A percentile compares a stretch with the other conserved stretches of the same genome.
These are phyloP conservation scores for Sympetrum striolatum DNA, from an alignment of 2,888 invertebrate species.

Conservation along the genomic window DNA sequence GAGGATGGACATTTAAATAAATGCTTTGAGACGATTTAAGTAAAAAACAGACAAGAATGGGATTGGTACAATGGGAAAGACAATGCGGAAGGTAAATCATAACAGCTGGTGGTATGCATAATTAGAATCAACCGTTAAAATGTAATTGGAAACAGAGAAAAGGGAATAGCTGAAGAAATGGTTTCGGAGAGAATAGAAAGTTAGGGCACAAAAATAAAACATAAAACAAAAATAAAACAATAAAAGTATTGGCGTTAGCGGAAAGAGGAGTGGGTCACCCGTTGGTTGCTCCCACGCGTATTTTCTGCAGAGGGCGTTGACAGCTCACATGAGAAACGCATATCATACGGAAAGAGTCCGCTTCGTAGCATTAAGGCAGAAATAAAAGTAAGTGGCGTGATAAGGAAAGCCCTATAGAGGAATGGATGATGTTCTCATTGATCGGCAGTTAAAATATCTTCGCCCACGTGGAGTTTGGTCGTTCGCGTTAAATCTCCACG, in stretches of 20 bases:
- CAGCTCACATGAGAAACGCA: background rate
- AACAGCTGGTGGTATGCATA: background rate
- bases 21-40: background rate
- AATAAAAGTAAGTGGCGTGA: constrained; percentile 1
- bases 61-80: background rate
- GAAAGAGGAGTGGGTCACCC: constrained; percentile 1
- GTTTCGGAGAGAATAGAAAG: background rate
- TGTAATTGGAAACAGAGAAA: background rate
- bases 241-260: background rate
- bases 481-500: background rate
- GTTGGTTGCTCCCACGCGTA: background rate
- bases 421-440: background rate
- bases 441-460: background rate
- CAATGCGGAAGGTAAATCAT: background rate
- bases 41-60: background rate
- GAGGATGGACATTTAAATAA: background rate
- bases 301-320: constrained; percentile 3
- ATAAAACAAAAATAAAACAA: background rate
- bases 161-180: background rate
- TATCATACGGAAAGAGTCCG: background rate
- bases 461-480: background rate
- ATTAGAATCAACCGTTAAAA: background rate
- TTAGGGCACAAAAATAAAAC: background rate
- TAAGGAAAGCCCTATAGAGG: background rate
- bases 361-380: background rate